Evolutionary conservation across 2,888 invertebrate genomes (phyloP).

Genomic region (Synanthedon formicaeformis): DNA sequence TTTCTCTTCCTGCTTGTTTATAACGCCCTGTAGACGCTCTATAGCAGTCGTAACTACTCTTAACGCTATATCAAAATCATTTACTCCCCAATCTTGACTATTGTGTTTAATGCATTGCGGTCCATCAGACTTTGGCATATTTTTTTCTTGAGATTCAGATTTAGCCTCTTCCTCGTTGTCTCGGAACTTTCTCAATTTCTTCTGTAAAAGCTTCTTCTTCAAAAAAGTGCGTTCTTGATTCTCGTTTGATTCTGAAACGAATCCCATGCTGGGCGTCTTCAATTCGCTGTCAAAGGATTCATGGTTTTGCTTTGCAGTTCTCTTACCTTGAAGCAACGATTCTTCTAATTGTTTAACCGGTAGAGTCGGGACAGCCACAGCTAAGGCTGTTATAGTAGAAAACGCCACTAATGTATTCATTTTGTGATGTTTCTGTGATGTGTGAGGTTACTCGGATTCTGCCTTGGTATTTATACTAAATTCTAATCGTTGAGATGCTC

Average conservation of each 20-base stretch:
- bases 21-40: constrained; percentile 42
- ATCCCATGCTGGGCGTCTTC: neutral
- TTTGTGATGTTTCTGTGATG: constrained; percentile 22
- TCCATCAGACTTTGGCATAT: constrained; percentile 45
- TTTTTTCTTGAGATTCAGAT: constrained; percentile 27
- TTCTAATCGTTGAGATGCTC: constrained; percentile 14
- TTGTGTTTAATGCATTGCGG: constrained; percentile 34
- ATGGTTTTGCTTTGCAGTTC: constrained; percentile 24
- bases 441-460: constrained; percentile 20
- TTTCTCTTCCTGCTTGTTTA: constrained; percentile 29
- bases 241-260: constrained; percentile 14
- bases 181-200: constrained; percentile 43
- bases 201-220: constrained; percentile 12
- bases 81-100: constrained; percentile 12
- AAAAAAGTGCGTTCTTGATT: neutral
- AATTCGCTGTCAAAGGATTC: neutral
- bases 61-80: constrained; percentile 46
- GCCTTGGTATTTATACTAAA: constrained; percentile 39
- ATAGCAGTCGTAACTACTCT: constrained; percentile 50
- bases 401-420: constrained; percentile 55
- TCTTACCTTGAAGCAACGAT: neutral
- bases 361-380: constrained; percentile 38
- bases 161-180: constrained; percentile 49
- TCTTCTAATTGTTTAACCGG: constrained; percentile 19
- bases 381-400: constrained; percentile 34